Base-by-base conservation (phyloP, 2,888 invertebrate genomes). In the Poecilobothrus nobilitatus region DNA sequence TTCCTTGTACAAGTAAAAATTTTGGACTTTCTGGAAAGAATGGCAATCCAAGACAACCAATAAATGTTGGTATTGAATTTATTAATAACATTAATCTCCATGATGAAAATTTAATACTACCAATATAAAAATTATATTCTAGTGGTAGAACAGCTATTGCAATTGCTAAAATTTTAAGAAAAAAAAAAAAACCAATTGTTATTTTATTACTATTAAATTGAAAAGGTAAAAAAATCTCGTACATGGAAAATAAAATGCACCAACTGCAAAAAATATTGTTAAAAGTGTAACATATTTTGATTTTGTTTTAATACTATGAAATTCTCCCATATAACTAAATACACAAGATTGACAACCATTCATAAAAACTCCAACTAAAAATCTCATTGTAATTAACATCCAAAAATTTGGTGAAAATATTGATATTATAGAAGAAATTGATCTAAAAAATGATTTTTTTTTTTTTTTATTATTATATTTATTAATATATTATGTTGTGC, bases 121-220 rank as follows among this genome's bases (percentile, higher is more conserved):
- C 76, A 72, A 83, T 80, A 0, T 83, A 82, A n/a, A 83, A 73
- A 0, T 83, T 77, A 74, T 84, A 83, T 7, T 83, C 80, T 5
- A 81, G 74, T 0, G 90, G 89, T 1, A 90, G 84, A 34, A 90
- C 84, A 1, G 86, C 75, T 89, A 89, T 89, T 12, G 88, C 88
- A 67, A 89, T 76, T 70, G 86, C 89, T 85, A 79, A 41, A 79
- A 65, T 5, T 44, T 44, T 21, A 34, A 15, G 5, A 34, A 7
- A 7, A 34, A 7, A 7, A 15, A n/a, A n/a, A n/a, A n/a, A n/a
- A n/a, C n/a, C n/a, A n/a, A n/a, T n/a, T n/a, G n/a, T n/a, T n/a
- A n/a, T n/a, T n/a, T n/a, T n/a, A n/a, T n/a, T n/a, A n/a, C n/a
- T n/a, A n/a, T n/a, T n/a, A n/a, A n/a, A n/a, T n/a, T n/a, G n/a